Percentiles rank a stretch among this genome's conserved stretches.
phyloP scores from a whole-genome alignment of 2,888 invertebrate species.

The Diaphora mendica region DNA sequence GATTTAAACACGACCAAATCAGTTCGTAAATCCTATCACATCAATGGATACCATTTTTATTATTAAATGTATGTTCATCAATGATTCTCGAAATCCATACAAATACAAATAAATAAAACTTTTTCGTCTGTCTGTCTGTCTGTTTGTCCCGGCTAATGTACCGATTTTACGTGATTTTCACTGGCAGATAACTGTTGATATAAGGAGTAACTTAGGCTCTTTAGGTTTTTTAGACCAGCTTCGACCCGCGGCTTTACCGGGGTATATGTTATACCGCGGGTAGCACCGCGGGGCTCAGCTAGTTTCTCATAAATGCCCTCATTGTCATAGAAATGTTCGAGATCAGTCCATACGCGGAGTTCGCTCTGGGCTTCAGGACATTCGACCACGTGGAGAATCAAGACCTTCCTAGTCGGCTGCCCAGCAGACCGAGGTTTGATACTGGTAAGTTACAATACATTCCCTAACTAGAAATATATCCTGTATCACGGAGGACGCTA shows the following conservation, averaged over 20 bases:
- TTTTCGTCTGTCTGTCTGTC: too few species aligned
- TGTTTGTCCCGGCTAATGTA: too few species aligned
- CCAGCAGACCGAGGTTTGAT: slow-evolving; percentile 80
- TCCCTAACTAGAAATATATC: too few species aligned
- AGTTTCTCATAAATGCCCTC: background rate
- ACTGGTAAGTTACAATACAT: slow-evolving; percentile 73
- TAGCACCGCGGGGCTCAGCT: too few species aligned
- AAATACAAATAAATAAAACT: too few species aligned
- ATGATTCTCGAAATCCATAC: background rate
- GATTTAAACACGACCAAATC: background rate
- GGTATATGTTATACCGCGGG: too few species aligned
- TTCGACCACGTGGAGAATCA: slow-evolving; percentile 84
- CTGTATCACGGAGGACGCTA: too few species aligned
- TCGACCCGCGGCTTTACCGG: too few species aligned
- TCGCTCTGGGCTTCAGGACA: slow-evolving; percentile 81
- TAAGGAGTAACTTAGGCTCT: too few species aligned
- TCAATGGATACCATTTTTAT: background rate
- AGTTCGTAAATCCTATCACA: background rate
- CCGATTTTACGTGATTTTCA: too few species aligned
- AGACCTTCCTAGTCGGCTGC: slow-evolving; percentile 78
- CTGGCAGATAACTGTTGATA: too few species aligned
- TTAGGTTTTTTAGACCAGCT: too few species aligned
- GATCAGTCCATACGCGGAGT: slow-evolving; percentile 84
- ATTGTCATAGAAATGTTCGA: slow-evolving; percentile 81
- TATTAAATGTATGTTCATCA: background rate